Base-by-base conservation (phyloP, 2,113 vertebrate species). In the Amblyornis subalaris region DNA sequence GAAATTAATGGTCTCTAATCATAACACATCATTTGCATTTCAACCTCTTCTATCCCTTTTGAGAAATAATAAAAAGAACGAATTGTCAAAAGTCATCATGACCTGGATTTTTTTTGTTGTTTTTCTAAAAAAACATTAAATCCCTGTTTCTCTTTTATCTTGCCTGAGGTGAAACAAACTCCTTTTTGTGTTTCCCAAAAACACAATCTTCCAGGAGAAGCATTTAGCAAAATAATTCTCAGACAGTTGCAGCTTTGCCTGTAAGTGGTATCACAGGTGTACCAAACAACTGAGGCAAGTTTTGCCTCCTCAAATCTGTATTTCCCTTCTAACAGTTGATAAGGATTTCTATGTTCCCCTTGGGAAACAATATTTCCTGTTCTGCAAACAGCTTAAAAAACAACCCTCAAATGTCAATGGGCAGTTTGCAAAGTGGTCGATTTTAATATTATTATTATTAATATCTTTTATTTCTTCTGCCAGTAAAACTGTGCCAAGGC, bases 251-350 rank as follows among this genome's bases (percentile, higher is more conserved):
- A 75, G n/a, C 29, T 51, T 62, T 47, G 35, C 19, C 53, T 8
- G 1, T 44, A 20, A 31, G 20, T 0, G 1, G 44, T 44, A n/a
- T 65, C 58, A 36, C 20, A 44, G n/a, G 50, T 3, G 2, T 10
- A 71, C 12, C 3, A 7, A 55, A 76, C 1, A 16, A 73, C 8
- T 10, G 29, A 60, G 40, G 14, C 28, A 53, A 33, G 4, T 48
- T 40, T 19, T 45, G 14, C 28, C 31, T 11, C 23, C 71, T 48
- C 33, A 66, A 21, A 53, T 73, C 47, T 42, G 1, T 9, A 19
- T 14, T 78, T 62, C 36, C 51, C 36, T 70, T 71, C 33, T 14
- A 67, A 17, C 17, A 80, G 23, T 42, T 71, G 19, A 45, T 21
- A 51, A 38, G 28, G 33, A 65, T 84, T 80, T 53, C 31, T 29